Evolutionary conservation across 2,888 invertebrate species (phyloP).

Genomic region (Merodon equestris): DNA sequence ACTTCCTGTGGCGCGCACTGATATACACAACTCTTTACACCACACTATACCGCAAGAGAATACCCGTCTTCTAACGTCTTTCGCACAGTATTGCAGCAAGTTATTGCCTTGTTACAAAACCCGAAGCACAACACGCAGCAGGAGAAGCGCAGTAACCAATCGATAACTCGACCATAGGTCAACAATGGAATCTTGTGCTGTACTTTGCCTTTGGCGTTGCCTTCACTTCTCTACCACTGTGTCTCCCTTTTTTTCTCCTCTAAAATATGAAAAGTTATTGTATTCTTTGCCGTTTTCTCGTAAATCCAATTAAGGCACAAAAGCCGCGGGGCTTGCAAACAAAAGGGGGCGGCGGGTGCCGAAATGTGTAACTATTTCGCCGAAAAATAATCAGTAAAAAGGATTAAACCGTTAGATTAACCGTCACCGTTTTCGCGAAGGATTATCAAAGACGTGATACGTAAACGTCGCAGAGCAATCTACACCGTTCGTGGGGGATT

Average conservation of each 20-base stretch:
- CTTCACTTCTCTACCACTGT: slow-evolving; percentile 8
- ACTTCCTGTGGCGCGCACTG: slow-evolving; percentile 36
- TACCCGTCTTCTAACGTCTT: no score
- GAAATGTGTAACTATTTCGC: slow-evolving; percentile 34
- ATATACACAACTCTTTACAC: slow-evolving; percentile 13
- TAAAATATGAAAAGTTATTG: slow-evolving; percentile 20
- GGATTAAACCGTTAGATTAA: slow-evolving; percentile 31
- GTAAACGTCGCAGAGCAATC: slow-evolving; percentile 54
- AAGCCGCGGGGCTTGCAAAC: background rate
- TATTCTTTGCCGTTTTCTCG: slow-evolving; percentile 22
- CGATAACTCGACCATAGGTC: slow-evolving; percentile 64
- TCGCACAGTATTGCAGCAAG: slow-evolving; percentile 18
- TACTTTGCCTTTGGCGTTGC: no score
- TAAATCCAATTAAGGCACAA: slow-evolving; percentile 59
- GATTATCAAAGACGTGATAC: slow-evolving; percentile 32
- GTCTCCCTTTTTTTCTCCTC: background rate
- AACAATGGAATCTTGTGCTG: slow-evolving; percentile 53
- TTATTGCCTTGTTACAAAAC: slow-evolving; percentile 46
- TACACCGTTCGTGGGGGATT: slow-evolving; percentile 1
- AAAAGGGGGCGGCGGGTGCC: background rate
- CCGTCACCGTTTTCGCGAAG: slow-evolving; percentile 31
- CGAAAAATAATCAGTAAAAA: slow-evolving; percentile 17
- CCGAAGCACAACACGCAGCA: slow-evolving; percentile 9
- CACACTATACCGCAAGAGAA: slow-evolving; percentile 15
- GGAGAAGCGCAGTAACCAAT: slow-evolving; percentile 47